phyloP scores from a whole-genome alignment of 2,888 invertebrate species.

The Galerucella nymphaeae region DNA sequence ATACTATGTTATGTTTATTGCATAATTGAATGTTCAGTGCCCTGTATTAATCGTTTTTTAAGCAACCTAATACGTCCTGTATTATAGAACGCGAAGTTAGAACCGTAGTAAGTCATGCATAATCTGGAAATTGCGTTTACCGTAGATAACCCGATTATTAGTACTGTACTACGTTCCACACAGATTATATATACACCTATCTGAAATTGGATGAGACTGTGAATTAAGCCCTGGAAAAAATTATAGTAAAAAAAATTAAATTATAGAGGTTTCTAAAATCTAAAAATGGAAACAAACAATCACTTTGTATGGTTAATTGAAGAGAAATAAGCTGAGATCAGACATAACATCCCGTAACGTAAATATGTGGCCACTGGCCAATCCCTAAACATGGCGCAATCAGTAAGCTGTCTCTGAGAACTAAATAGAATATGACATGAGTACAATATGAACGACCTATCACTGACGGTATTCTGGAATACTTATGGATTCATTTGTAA shows the following conservation, averaged over 20 bases:
- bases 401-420: no score
- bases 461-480: no score
- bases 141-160: slow-evolving; percentile 8
- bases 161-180: neutral
- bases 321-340: no score
- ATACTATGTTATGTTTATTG: neutral
- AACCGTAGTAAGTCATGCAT: slow-evolving; percentile 8
- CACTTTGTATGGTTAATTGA: no score
- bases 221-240: neutral
- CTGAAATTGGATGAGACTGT: neutral
- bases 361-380: no score
- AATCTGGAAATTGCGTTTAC: slow-evolving; percentile 9
- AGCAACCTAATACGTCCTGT: neutral
- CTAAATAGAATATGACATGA: no score
- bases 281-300: neutral
- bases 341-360: no score
- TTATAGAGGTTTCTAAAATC: neutral
- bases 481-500: no score
- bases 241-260: neutral
- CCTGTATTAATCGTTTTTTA: neutral
- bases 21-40: neutral
- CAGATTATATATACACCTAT: slow-evolving; percentile 2
- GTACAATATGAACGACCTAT: no score
- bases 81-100: slow-evolving; percentile 7
- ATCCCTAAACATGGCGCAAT: no score